Conservation (phyloP, 2,888 invertebrate genomes). For the Pseudococcus jackbeardsleyi region DNA sequence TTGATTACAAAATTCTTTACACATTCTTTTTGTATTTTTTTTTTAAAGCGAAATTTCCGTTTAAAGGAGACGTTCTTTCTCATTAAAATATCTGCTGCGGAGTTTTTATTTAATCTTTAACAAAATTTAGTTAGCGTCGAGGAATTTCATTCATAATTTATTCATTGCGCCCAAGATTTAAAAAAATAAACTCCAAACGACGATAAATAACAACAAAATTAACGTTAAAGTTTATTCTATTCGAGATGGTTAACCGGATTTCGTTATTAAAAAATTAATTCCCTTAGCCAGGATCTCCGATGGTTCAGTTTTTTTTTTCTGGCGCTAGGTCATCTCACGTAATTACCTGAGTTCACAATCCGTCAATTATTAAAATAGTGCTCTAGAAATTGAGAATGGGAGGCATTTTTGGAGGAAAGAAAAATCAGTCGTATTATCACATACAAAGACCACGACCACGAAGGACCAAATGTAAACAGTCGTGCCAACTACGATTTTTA, state of each 20-base stretch:
- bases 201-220: constrained; percentile 40
- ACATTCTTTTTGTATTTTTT: constrained; percentile 32
- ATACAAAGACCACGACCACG: no score
- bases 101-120: constrained; percentile 43
- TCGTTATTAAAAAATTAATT: constrained; percentile 14
- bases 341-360: no score
- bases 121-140: constrained; percentile 25
- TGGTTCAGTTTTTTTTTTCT: neutral
- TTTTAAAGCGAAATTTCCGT: constrained; percentile 14
- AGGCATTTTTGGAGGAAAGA: no score
- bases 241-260: constrained; percentile 25
- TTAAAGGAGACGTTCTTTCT: constrained; percentile 16
- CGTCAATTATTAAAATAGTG: no score
- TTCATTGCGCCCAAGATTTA: neutral
- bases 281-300: neutral
- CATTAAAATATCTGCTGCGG: constrained; percentile 33
- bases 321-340: neutral
- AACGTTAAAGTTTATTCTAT: neutral
- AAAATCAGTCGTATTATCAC: no score
- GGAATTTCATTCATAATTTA: constrained; percentile 40
- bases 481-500: no score
- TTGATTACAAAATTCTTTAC: constrained; percentile 36
- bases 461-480: no score
- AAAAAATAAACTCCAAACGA: constrained; percentile 13
- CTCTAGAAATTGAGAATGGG: no score